Percentiles rank a stretch among this genome's conserved stretches.
Evolutionary conservation across 2,888 invertebrate species (phyloP).

Genomic region (Hypercompe scribonia): DNA sequence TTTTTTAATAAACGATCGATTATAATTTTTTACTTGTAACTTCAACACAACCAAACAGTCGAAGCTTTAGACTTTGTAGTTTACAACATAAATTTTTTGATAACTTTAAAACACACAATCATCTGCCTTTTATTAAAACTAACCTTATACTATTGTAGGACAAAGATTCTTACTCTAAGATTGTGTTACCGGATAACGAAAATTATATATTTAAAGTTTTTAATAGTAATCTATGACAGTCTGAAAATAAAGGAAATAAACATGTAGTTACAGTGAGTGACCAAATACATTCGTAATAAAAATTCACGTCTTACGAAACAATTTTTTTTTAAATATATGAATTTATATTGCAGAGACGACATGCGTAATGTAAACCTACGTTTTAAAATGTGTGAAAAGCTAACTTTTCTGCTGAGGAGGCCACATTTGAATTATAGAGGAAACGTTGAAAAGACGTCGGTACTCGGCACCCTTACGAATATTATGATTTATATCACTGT

Average conservation of each 20-base stretch:
- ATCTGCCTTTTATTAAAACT: no score
- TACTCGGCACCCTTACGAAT: conserved; percentile 57
- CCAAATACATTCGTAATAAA: not conserved
- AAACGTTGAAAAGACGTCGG: conserved; percentile 52
- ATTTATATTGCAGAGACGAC: conserved; percentile 40
- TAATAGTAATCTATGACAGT: not conserved
- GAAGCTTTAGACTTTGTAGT: not conserved
- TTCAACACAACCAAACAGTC: not conserved
- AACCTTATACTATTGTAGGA: not conserved
- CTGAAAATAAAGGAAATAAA: not conserved
- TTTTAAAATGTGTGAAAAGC: conserved; percentile 54
- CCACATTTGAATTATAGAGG: conserved; percentile 60
- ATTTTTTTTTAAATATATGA: conserved; percentile 24
- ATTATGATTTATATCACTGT: conserved; percentile 67
- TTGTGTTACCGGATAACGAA: no score
- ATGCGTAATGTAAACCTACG: conserved; percentile 43
- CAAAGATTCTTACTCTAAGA: not conserved
- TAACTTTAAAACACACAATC: not conserved
- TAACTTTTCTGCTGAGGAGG: conserved; percentile 55
- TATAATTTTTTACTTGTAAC: not conserved
- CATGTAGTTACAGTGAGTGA: not conserved
- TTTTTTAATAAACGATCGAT: not conserved
- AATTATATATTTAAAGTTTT: not conserved
- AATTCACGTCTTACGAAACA: conserved; percentile 10
- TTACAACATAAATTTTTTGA: not conserved